Percentiles rank a stretch among this genome's conserved stretches.
These are phyloP conservation scores for Rhagium mordax DNA, from an alignment of 2,888 invertebrate genomes.

Conservation along the genomic window DNA sequence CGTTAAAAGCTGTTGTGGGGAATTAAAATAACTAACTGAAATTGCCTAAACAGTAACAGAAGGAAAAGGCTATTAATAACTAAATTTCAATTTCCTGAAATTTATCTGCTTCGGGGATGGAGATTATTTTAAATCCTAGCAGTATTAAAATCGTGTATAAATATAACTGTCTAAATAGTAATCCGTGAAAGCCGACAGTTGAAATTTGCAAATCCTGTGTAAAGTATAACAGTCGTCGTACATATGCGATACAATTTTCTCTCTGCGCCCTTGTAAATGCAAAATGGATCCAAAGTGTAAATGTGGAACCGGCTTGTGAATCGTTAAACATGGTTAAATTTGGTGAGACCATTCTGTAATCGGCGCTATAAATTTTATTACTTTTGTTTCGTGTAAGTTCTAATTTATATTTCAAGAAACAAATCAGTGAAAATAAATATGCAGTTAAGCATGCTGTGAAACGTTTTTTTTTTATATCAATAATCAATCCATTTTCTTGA, in stretches of 20 bases:
- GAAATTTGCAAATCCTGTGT: slow-evolving; percentile 42
- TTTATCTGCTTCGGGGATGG: slow-evolving; percentile 16
- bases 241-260: slow-evolving; percentile 47
- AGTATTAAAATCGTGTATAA: slow-evolving; percentile 27
- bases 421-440: too few species aligned
- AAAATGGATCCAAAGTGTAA: slow-evolving; percentile 33
- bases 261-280: slow-evolving; percentile 38
- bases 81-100: slow-evolving; percentile 15
- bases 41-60: neutral
- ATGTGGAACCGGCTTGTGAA: neutral
- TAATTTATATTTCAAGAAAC: neutral
- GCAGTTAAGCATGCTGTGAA: too few species aligned
- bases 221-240: slow-evolving; percentile 44
- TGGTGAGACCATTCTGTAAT: neutral
- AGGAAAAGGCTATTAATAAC: slow-evolving; percentile 13
- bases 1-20: neutral
- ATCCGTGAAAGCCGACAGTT: slow-evolving; percentile 31
- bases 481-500: too few species aligned
- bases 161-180: slow-evolving; percentile 25
- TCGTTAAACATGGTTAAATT: neutral
- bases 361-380: too few species aligned
- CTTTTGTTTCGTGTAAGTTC: neutral
- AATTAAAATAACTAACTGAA: neutral
- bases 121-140: slow-evolving; percentile 23
- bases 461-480: too few species aligned